Evolutionary conservation across 2,113 vertebrate species (phyloP), one percentile per base, ranked within the genome.

Genomic region (Hypocryptadius cinnamomeus): DNA sequence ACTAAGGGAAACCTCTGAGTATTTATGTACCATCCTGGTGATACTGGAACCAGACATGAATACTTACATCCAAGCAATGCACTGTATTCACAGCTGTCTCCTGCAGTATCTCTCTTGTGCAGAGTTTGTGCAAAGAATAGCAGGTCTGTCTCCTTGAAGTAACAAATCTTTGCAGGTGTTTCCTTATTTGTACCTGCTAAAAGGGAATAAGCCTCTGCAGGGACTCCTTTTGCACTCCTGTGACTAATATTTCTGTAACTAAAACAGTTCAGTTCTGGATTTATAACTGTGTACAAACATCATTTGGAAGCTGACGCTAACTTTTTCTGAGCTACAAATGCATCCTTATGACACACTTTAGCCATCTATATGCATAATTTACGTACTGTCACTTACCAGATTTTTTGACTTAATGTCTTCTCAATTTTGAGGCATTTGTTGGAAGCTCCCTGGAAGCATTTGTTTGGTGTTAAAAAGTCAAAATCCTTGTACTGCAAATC

Each of bases 11-110:
- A 97, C 90, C 85, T 95, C 83, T 61, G 85, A 97, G 96, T 97
- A 94, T 97, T 97, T 97, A 82, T 97, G 97, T 97, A 85, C 97
- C 97, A 91, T 94, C 97, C 97, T 97, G 97, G 97, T 95, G 82
- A 95, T 96, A 98, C 97, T 98, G 97, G 97, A 98, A 97, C 92
- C 96, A 97, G 97, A 97, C 95, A 96, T 96, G 95, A 97, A 95
- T 97, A 97, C 95, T 97, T 97, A 96, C 88, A 96, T 90, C 97
- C 97, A 92, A 97, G 79, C 95, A 96, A 97, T 97, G 97, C 97
- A 97, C 98, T 97, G 97, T 98, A 97, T 95, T 97, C 97, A 96
- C 97, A 96, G 94, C 97, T 90, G 95, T 97, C 88, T 96, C 92
- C 96, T 96, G 95, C 95, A 79, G 77, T 92, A n/a, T 93, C 61